phyloP scores from a whole-genome alignment of 2,113 vertebrate genomes.

The Perccottus glenii region DNA sequence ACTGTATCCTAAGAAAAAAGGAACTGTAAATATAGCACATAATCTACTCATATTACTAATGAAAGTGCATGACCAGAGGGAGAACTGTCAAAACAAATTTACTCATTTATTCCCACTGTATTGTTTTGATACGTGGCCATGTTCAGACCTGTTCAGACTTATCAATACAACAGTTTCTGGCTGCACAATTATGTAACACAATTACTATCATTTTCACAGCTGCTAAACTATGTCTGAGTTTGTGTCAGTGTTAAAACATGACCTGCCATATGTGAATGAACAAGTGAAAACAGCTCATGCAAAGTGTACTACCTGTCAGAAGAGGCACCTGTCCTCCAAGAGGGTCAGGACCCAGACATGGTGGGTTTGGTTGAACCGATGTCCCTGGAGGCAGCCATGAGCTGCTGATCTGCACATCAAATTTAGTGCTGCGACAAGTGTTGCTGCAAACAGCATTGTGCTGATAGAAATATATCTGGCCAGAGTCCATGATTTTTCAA shows the following conservation, averaged over 20 bases:
- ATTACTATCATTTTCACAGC: neutral
- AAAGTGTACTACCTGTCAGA: constrained; percentile 65
- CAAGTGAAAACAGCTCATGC: constrained; percentile 29
- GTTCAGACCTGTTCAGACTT: neutral
- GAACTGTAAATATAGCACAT: neutral
- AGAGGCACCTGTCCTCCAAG: constrained; percentile 66
- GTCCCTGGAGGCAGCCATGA: constrained; percentile 83
- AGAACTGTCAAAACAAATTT: constrained; percentile 2
- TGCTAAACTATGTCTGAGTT: constrained; percentile 16
- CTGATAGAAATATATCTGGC: constrained; percentile 96
- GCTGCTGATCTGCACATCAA: constrained; percentile 91
- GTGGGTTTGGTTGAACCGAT: constrained; percentile 80
- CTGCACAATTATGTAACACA: neutral
- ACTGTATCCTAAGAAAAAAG: constrained; percentile 68
- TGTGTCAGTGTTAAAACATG: constrained; percentile 4
- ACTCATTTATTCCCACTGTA: neutral
- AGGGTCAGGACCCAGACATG: constrained; percentile 65
- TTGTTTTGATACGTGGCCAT: neutral
- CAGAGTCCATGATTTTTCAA: constrained; percentile 96
- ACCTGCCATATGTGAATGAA: constrained; percentile 30
- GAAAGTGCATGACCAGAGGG: constrained; percentile 1
- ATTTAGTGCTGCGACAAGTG: constrained; percentile 95
- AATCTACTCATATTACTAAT: constrained; percentile 2
- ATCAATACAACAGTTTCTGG: neutral
- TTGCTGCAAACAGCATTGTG: constrained; percentile 94